Evolutionary conservation across 2,888 invertebrate species (phyloP).

Genomic region (Lagria hirta): DNA sequence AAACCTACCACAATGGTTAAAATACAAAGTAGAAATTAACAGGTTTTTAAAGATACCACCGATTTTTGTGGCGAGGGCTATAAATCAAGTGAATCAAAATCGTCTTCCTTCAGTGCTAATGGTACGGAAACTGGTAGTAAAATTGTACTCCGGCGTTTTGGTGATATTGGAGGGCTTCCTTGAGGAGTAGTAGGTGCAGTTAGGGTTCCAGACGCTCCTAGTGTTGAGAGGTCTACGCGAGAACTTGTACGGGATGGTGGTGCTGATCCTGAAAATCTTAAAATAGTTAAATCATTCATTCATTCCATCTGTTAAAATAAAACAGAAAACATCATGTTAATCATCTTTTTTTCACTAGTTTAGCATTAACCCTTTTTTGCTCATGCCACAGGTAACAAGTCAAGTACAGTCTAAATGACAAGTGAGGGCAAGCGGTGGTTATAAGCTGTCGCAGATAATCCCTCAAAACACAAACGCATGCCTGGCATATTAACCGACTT

Average conservation of each 20-base stretch:
- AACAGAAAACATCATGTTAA: too few species aligned
- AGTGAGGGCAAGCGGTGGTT: too few species aligned
- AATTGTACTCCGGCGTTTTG: slow-evolving; percentile 54
- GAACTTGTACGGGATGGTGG: slow-evolving; percentile 75
- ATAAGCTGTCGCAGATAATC: too few species aligned
- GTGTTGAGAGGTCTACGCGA: slow-evolving; percentile 65
- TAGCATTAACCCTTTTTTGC: too few species aligned
- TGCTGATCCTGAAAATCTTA: slow-evolving; percentile 60
- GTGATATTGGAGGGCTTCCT: slow-evolving; percentile 74
- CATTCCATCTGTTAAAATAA: too few species aligned
- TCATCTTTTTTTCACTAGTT: too few species aligned
- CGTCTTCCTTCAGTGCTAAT: slow-evolving; percentile 45
- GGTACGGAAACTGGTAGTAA: slow-evolving; percentile 43
- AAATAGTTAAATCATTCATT: too few species aligned
- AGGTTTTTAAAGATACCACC: too few species aligned
- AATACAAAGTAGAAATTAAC: not conserved
- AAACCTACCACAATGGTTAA: slow-evolving; percentile 2
- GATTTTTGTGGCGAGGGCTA: slow-evolving; percentile 34
- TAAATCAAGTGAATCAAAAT: slow-evolving; percentile 43
- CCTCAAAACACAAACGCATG: too few species aligned
- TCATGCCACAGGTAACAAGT: too few species aligned
- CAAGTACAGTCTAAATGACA: too few species aligned
- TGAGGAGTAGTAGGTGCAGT: slow-evolving; percentile 76
- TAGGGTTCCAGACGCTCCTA: slow-evolving; percentile 64
- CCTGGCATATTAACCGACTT: too few species aligned